phyloP scores from a whole-genome alignment of 1,140 invertebrate species.

The Trichonephila inaurata region DNA sequence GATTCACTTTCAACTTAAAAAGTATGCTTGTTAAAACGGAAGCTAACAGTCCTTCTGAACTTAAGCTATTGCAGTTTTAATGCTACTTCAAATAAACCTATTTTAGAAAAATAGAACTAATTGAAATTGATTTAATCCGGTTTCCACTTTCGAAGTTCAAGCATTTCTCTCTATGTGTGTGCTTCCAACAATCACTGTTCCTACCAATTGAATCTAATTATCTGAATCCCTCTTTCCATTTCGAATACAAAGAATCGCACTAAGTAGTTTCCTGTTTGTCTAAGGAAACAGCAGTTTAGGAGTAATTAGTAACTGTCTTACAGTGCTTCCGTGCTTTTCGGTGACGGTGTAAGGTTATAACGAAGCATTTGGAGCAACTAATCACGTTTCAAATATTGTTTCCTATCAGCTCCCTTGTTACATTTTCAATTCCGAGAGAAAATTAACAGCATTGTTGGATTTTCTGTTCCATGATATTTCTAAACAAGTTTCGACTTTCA shows the following conservation, averaged over 20 bases:
- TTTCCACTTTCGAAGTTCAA: not conserved
- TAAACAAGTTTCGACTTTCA: not conserved
- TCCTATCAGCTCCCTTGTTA: not conserved
- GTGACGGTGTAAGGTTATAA: not conserved
- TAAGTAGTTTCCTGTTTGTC: not conserved
- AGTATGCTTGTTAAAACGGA: not conserved
- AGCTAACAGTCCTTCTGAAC: not conserved
- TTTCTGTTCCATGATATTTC: not conserved
- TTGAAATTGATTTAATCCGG: conserved; percentile 18
- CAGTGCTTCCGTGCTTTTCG: not conserved
- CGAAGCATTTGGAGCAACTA: not conserved
- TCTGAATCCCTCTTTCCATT: not conserved
- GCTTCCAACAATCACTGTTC: not conserved
- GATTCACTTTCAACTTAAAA: not conserved
- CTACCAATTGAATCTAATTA: not conserved
- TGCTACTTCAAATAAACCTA: not conserved
- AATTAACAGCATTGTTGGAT: not conserved
- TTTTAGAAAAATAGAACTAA: not conserved
- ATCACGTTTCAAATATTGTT: not conserved
- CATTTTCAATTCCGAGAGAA: not conserved
- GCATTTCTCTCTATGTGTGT: not conserved
- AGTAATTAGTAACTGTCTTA: not conserved
- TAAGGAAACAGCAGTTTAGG: not conserved
- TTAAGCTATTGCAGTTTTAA: not conserved
- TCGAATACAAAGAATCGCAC: not conserved